Conservation (phyloP, 2,797 vertebrate genomes). For the Eleutherodactylus coqui region DNA sequence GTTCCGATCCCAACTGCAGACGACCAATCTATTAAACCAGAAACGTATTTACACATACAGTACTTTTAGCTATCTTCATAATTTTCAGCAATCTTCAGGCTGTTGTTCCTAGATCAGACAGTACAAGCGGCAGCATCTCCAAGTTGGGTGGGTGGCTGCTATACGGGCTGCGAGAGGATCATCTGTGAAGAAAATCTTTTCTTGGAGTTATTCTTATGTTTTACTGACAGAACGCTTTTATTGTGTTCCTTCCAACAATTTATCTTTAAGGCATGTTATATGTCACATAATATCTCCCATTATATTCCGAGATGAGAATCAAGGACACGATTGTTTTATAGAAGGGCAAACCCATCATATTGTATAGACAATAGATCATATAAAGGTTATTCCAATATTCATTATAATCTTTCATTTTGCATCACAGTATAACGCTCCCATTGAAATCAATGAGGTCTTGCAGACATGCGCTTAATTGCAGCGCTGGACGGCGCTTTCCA, state of each 20-base stretch:
- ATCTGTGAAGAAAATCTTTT: constrained; percentile 12
- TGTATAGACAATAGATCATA: no score
- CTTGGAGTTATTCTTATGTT: background rate
- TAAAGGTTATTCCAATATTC: no score
- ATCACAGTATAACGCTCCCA: no score
- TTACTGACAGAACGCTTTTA: background rate
- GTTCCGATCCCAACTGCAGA: no score
- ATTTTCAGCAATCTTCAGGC: background rate
- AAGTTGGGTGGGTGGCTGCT: constrained; percentile 5
- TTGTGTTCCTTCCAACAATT: constrained; percentile 12
- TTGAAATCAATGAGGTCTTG: no score
- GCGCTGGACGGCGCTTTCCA: no score
- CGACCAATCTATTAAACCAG: no score
- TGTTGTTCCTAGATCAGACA: background rate
- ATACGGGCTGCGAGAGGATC: constrained; percentile 3
- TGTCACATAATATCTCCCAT: background rate
- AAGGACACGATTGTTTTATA: background rate
- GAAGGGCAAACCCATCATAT: no score
- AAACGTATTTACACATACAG: no score
- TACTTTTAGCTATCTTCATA: background rate
- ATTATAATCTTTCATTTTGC: no score
- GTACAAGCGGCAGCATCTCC: background rate
- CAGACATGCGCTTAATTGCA: no score
- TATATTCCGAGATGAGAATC: background rate
- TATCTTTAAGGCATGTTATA: constrained; percentile 11